Percentiles rank a stretch among this genome's conserved stretches.
Conservation (phyloP, 2,113 vertebrate genomes). For the Lanius ludovicianus region DNA sequence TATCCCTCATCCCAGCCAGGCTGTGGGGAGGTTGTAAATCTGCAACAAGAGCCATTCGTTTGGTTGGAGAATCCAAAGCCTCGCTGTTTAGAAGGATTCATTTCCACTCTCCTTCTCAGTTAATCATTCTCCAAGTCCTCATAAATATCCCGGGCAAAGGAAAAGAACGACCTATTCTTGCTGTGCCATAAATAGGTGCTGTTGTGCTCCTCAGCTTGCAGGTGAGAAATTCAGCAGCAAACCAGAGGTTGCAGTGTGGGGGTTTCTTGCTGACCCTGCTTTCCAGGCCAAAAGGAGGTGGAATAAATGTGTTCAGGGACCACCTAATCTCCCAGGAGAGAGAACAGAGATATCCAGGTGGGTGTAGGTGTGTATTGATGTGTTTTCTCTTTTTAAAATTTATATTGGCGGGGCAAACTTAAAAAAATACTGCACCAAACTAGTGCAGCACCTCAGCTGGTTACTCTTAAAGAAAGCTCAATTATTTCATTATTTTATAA, state of each 20-base stretch:
- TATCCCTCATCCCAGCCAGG: conserved; percentile 35
- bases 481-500: neutral
- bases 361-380: neutral
- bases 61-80: conserved; percentile 56
- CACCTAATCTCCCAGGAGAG: neutral
- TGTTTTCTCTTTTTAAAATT: neutral
- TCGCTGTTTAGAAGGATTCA: conserved; percentile 60
- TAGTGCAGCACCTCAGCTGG: neutral
- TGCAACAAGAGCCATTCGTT: conserved; percentile 42
- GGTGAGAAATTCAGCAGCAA: neutral
- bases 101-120: conserved; percentile 31
- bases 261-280: neutral
- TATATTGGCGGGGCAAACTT: neutral
- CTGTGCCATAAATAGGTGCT: conserved; percentile 23
- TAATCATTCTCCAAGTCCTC: conserved; percentile 55
- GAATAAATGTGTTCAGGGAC: neutral
- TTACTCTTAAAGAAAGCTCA: neutral
- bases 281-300: neutral
- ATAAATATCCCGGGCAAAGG: conserved; percentile 54
- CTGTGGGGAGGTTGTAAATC: conserved; percentile 58
- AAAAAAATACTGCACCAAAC: neutral
- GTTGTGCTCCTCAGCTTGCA: conserved; percentile 11
- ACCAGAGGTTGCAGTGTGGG: neutral
- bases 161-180: conserved; percentile 22
- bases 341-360: neutral